Evolutionary conservation across 2,888 invertebrate genomes (phyloP).

Genomic region (Aleiodes alternator): DNA sequence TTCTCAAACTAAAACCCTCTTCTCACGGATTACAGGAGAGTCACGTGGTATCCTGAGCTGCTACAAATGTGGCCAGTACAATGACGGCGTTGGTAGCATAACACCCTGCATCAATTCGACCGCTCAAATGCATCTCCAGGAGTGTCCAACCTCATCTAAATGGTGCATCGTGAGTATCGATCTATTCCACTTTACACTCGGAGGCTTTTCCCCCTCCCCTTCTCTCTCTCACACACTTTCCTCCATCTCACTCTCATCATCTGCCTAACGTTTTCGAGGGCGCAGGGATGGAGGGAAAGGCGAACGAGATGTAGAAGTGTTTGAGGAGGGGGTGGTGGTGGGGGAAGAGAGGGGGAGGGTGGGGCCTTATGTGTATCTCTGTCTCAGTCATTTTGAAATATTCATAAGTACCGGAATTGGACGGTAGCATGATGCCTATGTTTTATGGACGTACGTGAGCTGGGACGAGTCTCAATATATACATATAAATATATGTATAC

Average conservation of each 20-base stretch:
- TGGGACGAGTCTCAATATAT: conserved; percentile 1
- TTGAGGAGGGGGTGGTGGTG: background rate
- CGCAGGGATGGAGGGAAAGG: too few species aligned
- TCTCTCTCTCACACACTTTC: conserved; percentile 2
- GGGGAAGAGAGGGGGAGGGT: too few species aligned
- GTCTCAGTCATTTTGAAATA: conserved; percentile 41
- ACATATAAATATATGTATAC: background rate
- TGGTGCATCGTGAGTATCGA: conserved; percentile 86
- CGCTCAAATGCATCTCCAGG: conserved; percentile 81
- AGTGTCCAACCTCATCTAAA: conserved; percentile 80
- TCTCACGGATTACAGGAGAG: conserved; percentile 62
- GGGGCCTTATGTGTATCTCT: conserved; percentile 3
- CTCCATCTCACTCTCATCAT: background rate
- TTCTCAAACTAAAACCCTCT: background rate
- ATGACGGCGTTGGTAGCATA: conserved; percentile 90
- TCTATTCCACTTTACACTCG: conserved; percentile 19
- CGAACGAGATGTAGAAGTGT: background rate
- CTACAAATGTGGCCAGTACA: conserved; percentile 89
- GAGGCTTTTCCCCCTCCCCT: background rate
- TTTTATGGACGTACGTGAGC: conserved; percentile 43
- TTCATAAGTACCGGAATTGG: conserved; percentile 44
- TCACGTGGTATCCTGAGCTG: conserved; percentile 79
- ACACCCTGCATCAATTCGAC: conserved; percentile 89
- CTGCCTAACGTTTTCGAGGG: background rate
- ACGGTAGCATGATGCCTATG: conserved; percentile 39